Evolutionary conservation across 92 coral and sea anemone species (phyloP), one percentile per base, ranked within the genome.

Genomic region (Heteractis magnifica): DNA sequence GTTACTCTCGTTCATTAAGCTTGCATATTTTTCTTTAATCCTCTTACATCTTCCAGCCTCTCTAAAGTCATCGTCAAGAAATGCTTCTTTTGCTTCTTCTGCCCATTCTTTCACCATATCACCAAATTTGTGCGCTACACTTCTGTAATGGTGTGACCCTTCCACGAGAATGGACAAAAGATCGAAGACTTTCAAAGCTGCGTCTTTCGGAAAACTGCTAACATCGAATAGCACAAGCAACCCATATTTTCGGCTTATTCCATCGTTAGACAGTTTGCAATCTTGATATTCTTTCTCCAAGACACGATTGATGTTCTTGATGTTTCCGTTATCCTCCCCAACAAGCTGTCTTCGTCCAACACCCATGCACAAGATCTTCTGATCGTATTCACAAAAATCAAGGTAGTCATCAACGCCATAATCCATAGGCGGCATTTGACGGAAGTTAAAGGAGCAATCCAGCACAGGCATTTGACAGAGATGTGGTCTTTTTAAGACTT

Each of bases 91-190:
- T 12, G 77, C 79, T 64, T 82, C 81, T 15, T 79, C 56, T 64
- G 85, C 71, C 94, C 94, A 91, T 55, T 87, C 62, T 58, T 19
- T 51, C 0, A 89, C 80, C 72, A 72, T 53, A 6, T 78, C 52
- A 58, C 79, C 89, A 0, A 84, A 81, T 65, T 85, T 65, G 65
- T 87, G 26, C 62, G 94, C 94, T 68, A 87, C 84, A 19, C 20
- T 82, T 19, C 91, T 88, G 73, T 84, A 90, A 80, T 91, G 77
- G 6, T 64, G 51, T 3, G 3, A 10, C 16, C 91, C 87, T 48
- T 77, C 56, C 60, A 81, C 84, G 15, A 81, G 49, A 19, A 48
- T 4, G 8, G 76, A 48, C 56, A 81, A 26, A 49, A 81, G 77
- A 9, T 52, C 10, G 62, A 26, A 51, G 6, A 81, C 83, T 56